Conservation (phyloP, 1,140 invertebrate genomes). For the Aculops lycopersici region DNA sequence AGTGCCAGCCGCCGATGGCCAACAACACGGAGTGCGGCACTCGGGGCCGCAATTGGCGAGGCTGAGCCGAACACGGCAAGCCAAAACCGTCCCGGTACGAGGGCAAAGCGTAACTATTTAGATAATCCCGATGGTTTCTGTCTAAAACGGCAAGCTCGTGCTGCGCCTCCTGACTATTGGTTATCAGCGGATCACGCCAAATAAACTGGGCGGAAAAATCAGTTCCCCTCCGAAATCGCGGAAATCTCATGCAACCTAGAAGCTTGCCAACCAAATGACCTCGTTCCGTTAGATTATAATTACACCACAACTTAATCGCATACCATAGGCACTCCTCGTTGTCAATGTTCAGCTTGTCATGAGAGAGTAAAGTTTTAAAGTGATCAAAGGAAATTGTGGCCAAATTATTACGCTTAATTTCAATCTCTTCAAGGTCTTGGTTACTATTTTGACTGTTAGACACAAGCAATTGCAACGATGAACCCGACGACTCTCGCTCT, state of each 20-base stretch:
- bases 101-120: background rate
- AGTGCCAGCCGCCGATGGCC: conserved; percentile 39
- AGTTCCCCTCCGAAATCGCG: background rate
- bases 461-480: no score
- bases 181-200: background rate
- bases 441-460: background rate
- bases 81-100: background rate
- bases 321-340: background rate
- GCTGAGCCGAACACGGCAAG: conserved; percentile 15
- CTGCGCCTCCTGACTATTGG: background rate
- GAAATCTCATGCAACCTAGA: background rate
- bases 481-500: no score
- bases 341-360: background rate
- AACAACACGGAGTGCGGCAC: conserved; percentile 33
- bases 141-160: background rate
- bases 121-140: background rate
- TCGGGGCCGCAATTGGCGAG: conserved; percentile 27
- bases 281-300: background rate
- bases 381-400: background rate
- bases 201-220: background rate
- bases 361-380: background rate
- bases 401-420: background rate
- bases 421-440: background rate
- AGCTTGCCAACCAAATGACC: background rate
- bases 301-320: background rate